Conservation (phyloP, 2,797 vertebrate species). For the Rhodeus uyekii region DNA sequence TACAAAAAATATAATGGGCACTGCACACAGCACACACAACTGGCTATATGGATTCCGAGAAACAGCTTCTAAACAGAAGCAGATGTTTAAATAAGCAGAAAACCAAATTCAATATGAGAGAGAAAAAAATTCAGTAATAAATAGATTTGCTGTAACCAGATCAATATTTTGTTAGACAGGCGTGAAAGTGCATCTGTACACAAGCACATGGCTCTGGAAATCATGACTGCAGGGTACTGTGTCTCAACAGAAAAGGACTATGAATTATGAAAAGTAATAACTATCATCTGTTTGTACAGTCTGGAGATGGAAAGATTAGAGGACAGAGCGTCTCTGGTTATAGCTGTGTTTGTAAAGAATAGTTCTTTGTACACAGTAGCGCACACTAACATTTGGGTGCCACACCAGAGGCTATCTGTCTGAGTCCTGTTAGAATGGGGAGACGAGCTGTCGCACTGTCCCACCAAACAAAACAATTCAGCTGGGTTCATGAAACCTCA, state of each 20-base stretch:
- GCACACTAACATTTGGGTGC: constrained; percentile 52
- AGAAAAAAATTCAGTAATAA: neutral
- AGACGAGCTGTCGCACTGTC: neutral
- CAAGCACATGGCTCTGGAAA: constrained; percentile 10
- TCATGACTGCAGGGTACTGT: constrained; percentile 4
- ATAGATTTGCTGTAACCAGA: constrained; percentile 18
- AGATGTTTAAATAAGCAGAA: constrained; percentile 7
- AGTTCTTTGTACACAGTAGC: constrained; percentile 51
- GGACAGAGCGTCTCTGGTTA: constrained; percentile 44
- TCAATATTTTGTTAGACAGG: neutral
- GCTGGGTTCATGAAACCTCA: neutral
- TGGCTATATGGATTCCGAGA: neutral
- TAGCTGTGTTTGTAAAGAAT: constrained; percentile 48
- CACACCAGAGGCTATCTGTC: constrained; percentile 55
- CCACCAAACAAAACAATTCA: neutral
- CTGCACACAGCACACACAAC: neutral
- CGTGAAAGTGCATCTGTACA: constrained; percentile 22
- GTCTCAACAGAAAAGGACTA: constrained; percentile 15
- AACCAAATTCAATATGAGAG: neutral
- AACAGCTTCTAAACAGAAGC: neutral
- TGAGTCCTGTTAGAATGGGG: constrained; percentile 26
- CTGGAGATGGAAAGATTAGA: constrained; percentile 53
- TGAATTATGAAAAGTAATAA: constrained; percentile 50
- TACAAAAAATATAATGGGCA: constrained; percentile 4
- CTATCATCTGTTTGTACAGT: constrained; percentile 52